Base-by-base conservation (phyloP, 2,797 vertebrate species). In the Falco naumanni region DNA sequence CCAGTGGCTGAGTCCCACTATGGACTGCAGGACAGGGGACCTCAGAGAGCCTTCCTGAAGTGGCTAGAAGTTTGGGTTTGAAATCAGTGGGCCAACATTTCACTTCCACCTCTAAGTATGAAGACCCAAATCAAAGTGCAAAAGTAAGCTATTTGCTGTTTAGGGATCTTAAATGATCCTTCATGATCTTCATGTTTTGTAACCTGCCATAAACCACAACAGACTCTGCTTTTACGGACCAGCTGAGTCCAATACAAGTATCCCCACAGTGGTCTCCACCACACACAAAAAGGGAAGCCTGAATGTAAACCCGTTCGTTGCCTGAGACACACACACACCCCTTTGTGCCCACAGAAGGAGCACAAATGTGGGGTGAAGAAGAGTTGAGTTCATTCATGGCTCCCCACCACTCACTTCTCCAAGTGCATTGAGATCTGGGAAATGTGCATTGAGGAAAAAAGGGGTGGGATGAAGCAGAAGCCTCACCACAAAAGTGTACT, bases 391-490 rank as follows among this genome's bases (percentile, higher is more conserved):
- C 24, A 53, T 51, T 74, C 29, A 50, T 10, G 41, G 39, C 21
- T 69, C 24, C 34, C 14, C 31, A 54, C 8, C 22, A 11, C 70
- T 47, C 19, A 37, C 34, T 72, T 59, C 48, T 41, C 31, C n/a
- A 64, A n/a, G 17, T 16, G 43, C 37, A 34, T 11, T 6, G 29
- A 66, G 48, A 45, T 19, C 39, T 12, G 13, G 39, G 8, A 80
- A 85, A 51, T 3, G 8, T 1, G 0, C 5, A 7, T 6, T 6
- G 2, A 1, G 28, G 11, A 16, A 33, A 21, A 33, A 53, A 24
- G 4, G 9, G 22, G 31, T n/a, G 21, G 13, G 10, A 53, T 18
- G 71, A 74, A 53, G n/a, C 37, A 26, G 29, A 74, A 63, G 25
- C 8, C 8, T 82, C 65, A 72, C 20, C 51, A 50, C 25, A 16